Evolutionary conservation across 1,140 invertebrate genomes (phyloP).

Genomic region (Aradophagus sp.): DNA sequence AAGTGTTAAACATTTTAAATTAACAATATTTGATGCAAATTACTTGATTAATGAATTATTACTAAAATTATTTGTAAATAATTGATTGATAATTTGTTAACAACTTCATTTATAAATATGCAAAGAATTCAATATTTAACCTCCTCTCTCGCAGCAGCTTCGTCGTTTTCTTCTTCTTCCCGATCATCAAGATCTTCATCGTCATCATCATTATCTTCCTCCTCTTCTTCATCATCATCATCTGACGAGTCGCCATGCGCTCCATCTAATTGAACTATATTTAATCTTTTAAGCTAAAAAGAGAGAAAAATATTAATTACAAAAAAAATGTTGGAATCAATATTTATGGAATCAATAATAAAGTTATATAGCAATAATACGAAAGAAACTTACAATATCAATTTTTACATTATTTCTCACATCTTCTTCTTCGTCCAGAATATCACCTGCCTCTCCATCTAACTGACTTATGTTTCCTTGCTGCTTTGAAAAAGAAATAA

Average conservation of each 20-base stretch:
- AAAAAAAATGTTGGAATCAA: too few species aligned
- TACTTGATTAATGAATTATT: too few species aligned
- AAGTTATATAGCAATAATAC: too few species aligned
- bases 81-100: too few species aligned
- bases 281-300: conserved; percentile 26
- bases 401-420: conserved; percentile 81
- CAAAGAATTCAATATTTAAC: conserved; percentile 58
- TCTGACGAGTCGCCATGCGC: conserved; percentile 83
- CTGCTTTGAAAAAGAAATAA: conserved; percentile 52
- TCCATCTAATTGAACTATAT: conserved; percentile 80
- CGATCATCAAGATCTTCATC: conserved; percentile 81
- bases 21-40: too few species aligned
- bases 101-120: too few species aligned
- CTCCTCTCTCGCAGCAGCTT: conserved; percentile 76
- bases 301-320: neutral
- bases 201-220: conserved; percentile 85
- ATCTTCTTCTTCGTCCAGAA: conserved; percentile 85
- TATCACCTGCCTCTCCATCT: conserved; percentile 85
- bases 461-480: conserved; percentile 66
- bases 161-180: conserved; percentile 83
- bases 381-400: conserved; percentile 30
- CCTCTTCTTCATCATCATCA: conserved; percentile 85
- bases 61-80: too few species aligned
- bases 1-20: too few species aligned
- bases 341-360: too few species aligned